Percentiles rank a stretch among this genome's conserved stretches.
phyloP scores from a whole-genome alignment of 1,140 invertebrate genomes.

The Drosophila equinoxialis region DNA sequence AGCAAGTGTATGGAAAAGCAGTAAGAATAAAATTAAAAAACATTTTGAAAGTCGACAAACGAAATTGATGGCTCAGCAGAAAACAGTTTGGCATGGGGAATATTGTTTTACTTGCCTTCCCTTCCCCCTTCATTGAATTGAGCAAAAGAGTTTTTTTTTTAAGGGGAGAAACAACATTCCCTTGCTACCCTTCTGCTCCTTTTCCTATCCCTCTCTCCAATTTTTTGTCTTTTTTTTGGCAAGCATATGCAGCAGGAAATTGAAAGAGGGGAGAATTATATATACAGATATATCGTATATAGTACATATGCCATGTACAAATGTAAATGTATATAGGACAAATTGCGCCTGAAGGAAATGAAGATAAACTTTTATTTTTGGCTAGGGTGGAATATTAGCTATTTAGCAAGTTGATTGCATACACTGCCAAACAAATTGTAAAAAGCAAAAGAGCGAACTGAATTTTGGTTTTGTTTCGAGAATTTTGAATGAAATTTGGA shows the following conservation, averaged over 20 bases:
- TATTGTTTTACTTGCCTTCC: conserved; percentile 45
- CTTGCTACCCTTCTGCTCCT: not conserved
- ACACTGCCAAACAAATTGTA: not conserved
- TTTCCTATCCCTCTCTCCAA: too few species aligned
- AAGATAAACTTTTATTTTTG: conserved; percentile 18
- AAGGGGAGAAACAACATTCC: not conserved
- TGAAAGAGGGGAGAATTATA: conserved; percentile 18
- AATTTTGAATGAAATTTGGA: not conserved
- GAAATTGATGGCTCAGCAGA: conserved; percentile 51
- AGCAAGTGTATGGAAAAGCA: conserved; percentile 21
- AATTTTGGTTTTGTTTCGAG: not conserved
- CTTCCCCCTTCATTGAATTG: too few species aligned
- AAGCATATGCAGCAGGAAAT: conserved; percentile 54
- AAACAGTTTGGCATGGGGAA: conserved; percentile 17
- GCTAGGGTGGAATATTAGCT: conserved; percentile 13
- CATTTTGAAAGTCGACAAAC: conserved; percentile 26
- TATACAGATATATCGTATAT: not conserved
- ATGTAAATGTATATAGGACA: conserved; percentile 17
- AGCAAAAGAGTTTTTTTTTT: conserved; percentile 11
- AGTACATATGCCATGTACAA: not conserved
- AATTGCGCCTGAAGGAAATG: conserved; percentile 16
- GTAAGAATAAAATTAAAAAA: conserved; percentile 8
- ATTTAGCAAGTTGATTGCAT: not conserved
- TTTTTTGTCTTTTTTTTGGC: conserved; percentile 19
- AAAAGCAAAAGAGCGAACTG: not conserved